Conservation (phyloP, 2,113 vertebrate species). For the Odontophorus gujanensis region DNA sequence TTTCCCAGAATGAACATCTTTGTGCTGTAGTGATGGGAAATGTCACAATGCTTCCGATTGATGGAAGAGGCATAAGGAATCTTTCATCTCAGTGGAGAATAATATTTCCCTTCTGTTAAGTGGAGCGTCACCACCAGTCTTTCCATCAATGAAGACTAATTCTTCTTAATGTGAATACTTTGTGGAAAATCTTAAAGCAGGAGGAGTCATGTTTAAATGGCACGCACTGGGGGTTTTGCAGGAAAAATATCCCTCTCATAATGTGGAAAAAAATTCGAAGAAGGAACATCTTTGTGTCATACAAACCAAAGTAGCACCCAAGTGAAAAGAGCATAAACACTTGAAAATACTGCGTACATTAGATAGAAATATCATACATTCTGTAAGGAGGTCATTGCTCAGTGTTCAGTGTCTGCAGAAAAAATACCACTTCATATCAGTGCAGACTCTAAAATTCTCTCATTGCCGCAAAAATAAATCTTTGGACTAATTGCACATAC, state of each 20-base stretch:
- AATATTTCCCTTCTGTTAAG: slow-evolving; percentile 47
- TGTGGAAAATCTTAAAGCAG: slow-evolving; percentile 2
- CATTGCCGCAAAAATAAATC: background rate
- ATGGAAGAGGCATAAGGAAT: slow-evolving; percentile 14
- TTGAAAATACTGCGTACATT: background rate
- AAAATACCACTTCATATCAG: background rate
- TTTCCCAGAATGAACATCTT: slow-evolving; percentile 55
- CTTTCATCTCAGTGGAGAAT: slow-evolving; percentile 35
- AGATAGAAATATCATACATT: background rate
- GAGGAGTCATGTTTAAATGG: background rate
- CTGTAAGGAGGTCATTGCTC: background rate
- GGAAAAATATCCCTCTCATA: background rate
- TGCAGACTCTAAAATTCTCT: background rate
- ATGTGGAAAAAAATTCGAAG: background rate
- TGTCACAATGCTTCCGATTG: slow-evolving; percentile 17
- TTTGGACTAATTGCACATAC: background rate
- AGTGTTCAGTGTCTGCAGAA: background rate
- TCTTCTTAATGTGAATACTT: background rate
- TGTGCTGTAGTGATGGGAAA: slow-evolving; percentile 16
- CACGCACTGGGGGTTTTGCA: background rate
- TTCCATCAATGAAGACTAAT: slow-evolving; percentile 1
- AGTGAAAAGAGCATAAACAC: background rate
- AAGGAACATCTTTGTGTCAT: background rate
- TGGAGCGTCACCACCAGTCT: background rate
- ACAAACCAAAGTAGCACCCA: background rate